Evolutionary conservation across 92 coral and sea anemone species (phyloP).

Genomic region (Palythoa caribaeorum): DNA sequence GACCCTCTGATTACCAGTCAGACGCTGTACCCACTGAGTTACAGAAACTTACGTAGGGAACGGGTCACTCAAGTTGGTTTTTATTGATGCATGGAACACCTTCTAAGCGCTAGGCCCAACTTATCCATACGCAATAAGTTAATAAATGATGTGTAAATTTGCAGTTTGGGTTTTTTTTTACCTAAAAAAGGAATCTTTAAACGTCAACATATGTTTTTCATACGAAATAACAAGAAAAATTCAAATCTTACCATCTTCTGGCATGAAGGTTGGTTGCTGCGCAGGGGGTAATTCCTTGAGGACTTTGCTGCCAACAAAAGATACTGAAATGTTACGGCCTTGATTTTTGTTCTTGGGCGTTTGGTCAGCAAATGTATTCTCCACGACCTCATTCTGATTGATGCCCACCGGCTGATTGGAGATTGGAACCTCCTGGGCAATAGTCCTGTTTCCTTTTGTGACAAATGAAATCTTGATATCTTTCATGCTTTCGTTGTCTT

Average conservation of each 20-base stretch:
- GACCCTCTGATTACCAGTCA: no score
- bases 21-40: no score
- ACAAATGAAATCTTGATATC: slow-evolving; percentile 62
- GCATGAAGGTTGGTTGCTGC: slow-evolving; percentile 36
- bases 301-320: slow-evolving; percentile 51
- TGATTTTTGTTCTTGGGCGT: not conserved
- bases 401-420: slow-evolving; percentile 21
- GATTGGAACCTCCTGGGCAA: slow-evolving; percentile 50
- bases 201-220: no score
- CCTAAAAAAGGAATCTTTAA: no score
- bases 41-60: no score
- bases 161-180: no score
- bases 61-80: no score
- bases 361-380: slow-evolving; percentile 28
- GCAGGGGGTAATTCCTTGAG: slow-evolving; percentile 28
- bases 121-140: not conserved
- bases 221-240: not conserved
- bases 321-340: slow-evolving; percentile 49
- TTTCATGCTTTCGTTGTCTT: slow-evolving; percentile 34
- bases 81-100: no score
- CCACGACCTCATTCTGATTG: slow-evolving; percentile 53
- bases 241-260: slow-evolving; percentile 22
- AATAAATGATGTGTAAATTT: not conserved
- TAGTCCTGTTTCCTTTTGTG: slow-evolving; percentile 50
- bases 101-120: no score